Conservation (phyloP, 2,888 invertebrate genomes). For the Harpagoxenus sublaevis region DNA sequence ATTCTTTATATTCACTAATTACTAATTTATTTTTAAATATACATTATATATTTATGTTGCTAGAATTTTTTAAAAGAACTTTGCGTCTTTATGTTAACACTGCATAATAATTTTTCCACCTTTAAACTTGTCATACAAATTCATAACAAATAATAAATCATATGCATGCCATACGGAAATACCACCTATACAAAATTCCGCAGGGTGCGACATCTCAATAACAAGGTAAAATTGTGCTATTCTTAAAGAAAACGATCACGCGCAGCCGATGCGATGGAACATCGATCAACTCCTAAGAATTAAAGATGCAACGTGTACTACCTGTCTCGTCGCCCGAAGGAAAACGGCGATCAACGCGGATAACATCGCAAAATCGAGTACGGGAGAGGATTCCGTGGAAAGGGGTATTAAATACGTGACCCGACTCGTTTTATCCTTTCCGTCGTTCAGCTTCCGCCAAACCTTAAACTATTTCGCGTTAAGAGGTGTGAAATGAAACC, state of each 20-base stretch:
- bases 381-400: slow-evolving; percentile 58
- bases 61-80: not conserved
- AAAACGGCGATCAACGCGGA: slow-evolving; percentile 59
- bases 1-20: not conserved
- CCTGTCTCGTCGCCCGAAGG: slow-evolving; percentile 27
- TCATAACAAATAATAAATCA: not conserved
- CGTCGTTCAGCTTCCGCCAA: slow-evolving; percentile 58
- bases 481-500: slow-evolving; percentile 22
- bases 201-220: not conserved
- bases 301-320: slow-evolving; percentile 58
- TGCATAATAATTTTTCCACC: not conserved
- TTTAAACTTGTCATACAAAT: not conserved
- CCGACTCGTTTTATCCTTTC: slow-evolving; percentile 67
- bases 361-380: slow-evolving; percentile 69
- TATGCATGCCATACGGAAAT: not conserved
- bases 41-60: not conserved
- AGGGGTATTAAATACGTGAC: slow-evolving; percentile 79
- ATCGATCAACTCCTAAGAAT: slow-evolving; percentile 43
- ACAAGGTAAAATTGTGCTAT: not conserved
- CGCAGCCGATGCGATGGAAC: slow-evolving; percentile 14
- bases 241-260: slow-evolving; percentile 8
- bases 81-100: not conserved
- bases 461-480: slow-evolving; percentile 55
- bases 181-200: not conserved
- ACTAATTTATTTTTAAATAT: not conserved